Base-by-base conservation (phyloP, 2,888 invertebrate genomes). In the Noctua janthe region DNA sequence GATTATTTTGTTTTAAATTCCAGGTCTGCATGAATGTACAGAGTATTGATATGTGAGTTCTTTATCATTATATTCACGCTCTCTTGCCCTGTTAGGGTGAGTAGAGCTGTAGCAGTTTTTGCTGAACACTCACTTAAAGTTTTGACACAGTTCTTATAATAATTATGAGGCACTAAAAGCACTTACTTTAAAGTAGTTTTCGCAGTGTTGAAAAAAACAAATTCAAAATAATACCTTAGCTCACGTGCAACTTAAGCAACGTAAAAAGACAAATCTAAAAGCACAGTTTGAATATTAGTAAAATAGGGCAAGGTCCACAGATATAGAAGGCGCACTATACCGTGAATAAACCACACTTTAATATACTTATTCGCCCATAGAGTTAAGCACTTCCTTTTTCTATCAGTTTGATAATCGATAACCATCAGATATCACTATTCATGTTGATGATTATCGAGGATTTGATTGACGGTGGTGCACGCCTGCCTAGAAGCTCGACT, bases 1-100 rank as follows among this genome's bases (percentile, higher is more conserved):
- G 71, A 72, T 47, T 72, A 72, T 74, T 84, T 86, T 83, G 76
- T 86, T 84, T 77, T 73, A 59, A 67, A 83, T 84, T 84, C 13
- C 84, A 84, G 84, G 87, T 87, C 84, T 78, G 87, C 87, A 75
- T 84, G 87, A 84, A 72, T 82, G 67, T 86, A 72, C 87, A 78
- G 87, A 84, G 71, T 77, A 62, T 67, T 67, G 1, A 78, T 72
- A 83, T 59, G 84, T 87, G 84, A 84, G 84, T 84, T 84, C 59
- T 59, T 78, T 49, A 74, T 20, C 23, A 23, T 77, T 83, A 82
- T 83, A 74, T 64, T 86, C 83, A 82, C 74, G 76, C 56, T 78
- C 72, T 66, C 62, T 71, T 66, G 4, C 77, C 64, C 62, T 64
- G 0, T 62, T 35, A 20, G 23, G 83, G 70, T 73, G 35, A 76